Evolutionary conservation across 2,113 vertebrate genomes (phyloP).

Genomic region (Ramphastos sulfuratus): DNA sequence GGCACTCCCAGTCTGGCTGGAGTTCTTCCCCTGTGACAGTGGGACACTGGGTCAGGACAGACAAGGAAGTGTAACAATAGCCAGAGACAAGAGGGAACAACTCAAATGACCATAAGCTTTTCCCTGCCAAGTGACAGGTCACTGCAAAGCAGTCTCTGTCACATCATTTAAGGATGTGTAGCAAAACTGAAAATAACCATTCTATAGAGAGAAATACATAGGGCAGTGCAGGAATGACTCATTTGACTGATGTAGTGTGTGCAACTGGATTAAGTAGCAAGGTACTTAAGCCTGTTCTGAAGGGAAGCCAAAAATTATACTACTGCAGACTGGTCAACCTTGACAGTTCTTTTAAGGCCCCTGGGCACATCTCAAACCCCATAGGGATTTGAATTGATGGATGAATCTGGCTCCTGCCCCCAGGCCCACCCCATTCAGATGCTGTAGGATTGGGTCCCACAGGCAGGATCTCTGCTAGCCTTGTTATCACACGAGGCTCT

Average conservation of each 20-base stretch:
- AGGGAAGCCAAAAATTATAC: background rate
- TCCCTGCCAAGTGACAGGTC: fast-evolving
- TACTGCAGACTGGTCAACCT: background rate
- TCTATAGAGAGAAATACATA: fast-evolving
- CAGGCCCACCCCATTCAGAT: fast-evolving
- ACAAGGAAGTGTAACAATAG: background rate
- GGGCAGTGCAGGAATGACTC: background rate
- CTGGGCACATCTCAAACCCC: background rate
- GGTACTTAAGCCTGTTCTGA: background rate
- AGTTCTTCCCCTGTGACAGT: fast-evolving
- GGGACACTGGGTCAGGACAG: background rate
- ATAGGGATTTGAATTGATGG: fast-evolving
- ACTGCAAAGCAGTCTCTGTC: background rate
- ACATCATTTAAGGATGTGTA: fast-evolving
- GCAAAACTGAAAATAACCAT: background rate
- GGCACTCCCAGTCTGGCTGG: background rate
- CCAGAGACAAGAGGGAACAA: background rate
- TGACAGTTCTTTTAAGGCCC: background rate
- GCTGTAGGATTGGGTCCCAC: fast-evolving
- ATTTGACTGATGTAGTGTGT: fast-evolving
- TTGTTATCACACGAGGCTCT: background rate
- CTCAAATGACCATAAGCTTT: background rate
- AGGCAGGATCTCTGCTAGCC: background rate
- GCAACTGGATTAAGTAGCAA: background rate
- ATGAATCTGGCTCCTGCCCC: background rate